Percentiles rank a stretch among this genome's conserved stretches.
Conservation (phyloP, 92 coral and sea anemone species). For the Bergia sp. region DNA sequence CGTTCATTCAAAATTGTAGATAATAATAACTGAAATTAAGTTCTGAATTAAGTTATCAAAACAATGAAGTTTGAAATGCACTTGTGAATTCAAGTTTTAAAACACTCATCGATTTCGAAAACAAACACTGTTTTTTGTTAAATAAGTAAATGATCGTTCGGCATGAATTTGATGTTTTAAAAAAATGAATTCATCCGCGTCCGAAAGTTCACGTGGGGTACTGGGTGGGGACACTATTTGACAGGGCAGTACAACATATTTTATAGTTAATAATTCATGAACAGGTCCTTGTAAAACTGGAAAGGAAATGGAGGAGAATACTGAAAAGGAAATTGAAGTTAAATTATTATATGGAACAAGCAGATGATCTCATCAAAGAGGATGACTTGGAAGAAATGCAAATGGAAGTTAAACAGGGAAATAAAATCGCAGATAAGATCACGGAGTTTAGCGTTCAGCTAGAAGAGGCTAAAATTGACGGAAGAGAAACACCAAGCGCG, state of each 20-base stretch:
- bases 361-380: no score
- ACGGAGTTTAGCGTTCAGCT: no score
- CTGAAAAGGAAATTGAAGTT: no score
- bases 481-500: constrained; percentile 47
- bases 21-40: not conserved
- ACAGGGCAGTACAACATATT: no score
- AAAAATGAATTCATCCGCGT: not conserved
- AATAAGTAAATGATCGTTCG: not conserved
- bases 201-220: not conserved
- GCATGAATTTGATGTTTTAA: not conserved
- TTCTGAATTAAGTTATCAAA: not conserved
- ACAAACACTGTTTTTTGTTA: not conserved
- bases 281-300: no score
- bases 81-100: constrained; percentile 9
- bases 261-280: no score
- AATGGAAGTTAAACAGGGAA: no score
- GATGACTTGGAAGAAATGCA: no score
- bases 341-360: no score
- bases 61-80: not conserved
- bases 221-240: not conserved
- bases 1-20: constrained; percentile 9
- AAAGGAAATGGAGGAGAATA: no score
- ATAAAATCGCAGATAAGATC: no score
- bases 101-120: not conserved
- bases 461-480: constrained; percentile 63